Evolutionary conservation across 2,888 invertebrate species (phyloP), one percentile per base, ranked within the genome.

Genomic region (Metalampra italica): DNA sequence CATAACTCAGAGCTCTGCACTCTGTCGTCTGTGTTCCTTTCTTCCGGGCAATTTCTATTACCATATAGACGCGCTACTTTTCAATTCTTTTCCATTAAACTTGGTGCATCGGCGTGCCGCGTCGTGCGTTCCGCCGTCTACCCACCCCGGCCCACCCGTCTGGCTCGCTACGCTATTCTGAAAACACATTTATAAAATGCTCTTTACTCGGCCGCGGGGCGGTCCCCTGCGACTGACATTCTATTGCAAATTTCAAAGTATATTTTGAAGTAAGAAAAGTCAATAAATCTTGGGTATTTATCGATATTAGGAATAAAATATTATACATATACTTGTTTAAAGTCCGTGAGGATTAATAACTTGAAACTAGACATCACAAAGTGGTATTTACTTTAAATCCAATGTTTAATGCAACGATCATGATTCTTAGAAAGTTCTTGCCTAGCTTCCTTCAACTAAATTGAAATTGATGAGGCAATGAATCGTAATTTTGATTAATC

Each of bases 71-170:
- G 79, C 80, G 87, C 85, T 86, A 86, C 86, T 89, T 88, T 88
- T 89, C 88, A 88, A 88, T 88, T 88, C 89, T 88, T 88, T 88
- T 88, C 88, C 87, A 89, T 88, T 89, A 88, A 88, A 89, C 79
- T 89, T 84, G 84, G 82, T 84, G 82, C 86, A 86, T 83, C 79
- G 83, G 66, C 65, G 78, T 84, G 42, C 42, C 39, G 39, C 39
- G 86, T 85, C 44, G 34, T 49, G 85, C 86, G 85, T 86, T 85
- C 77, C 72, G 69, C 70, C 71, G 70, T 60, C 68, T 73, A 56
- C 68, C 70, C 68, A 70, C 74, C 75, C 75, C 77, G 70, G 73
- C 67, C 73, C n/a, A n/a, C n/a, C n/a, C n/a, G n/a, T n/a, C n/a
- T n/a, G n/a, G n/a, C n/a, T n/a, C n/a, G n/a, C n/a, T n/a, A n/a